Percentiles rank a stretch among this genome's conserved stretches.
phyloP scores from a whole-genome alignment of 2,797 vertebrate species.

The Crocodylus rhombifer region DNA sequence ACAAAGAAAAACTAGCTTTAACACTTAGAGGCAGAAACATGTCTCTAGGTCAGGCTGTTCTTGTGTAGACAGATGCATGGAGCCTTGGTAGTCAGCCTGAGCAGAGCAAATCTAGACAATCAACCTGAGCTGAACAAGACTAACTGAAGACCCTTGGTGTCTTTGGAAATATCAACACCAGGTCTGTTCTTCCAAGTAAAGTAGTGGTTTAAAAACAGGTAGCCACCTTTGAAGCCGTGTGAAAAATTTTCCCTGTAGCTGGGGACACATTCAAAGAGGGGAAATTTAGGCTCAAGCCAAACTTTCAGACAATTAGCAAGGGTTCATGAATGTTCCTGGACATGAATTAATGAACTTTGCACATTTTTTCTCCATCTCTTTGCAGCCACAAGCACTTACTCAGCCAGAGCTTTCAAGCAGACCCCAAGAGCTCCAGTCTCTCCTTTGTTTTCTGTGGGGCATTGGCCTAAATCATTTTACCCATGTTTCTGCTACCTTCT shows the following conservation, averaged over 20 bases:
- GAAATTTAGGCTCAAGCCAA: slow-evolving; percentile 4
- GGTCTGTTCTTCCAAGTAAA: slow-evolving; percentile 12
- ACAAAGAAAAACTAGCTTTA: slow-evolving; percentile 30
- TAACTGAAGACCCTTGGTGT: slow-evolving; percentile 1
- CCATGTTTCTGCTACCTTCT: neutral
- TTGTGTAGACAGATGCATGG: slow-evolving; percentile 30
- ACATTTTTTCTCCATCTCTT: neutral
- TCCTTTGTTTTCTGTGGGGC: neutral
- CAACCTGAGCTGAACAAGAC: neutral
- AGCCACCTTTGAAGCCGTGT: neutral
- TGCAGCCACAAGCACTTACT: neutral
- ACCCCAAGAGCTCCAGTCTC: neutral
- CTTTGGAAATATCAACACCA: neutral
- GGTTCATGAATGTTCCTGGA: neutral
- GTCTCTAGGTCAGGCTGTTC: slow-evolving; percentile 20
- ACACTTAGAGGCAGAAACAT: neutral
- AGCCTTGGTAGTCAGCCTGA: slow-evolving; percentile 31
- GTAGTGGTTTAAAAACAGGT: slow-evolving; percentile 5
- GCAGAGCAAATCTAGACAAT: slow-evolving; percentile 26
- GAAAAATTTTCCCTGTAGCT: slow-evolving; percentile 15
- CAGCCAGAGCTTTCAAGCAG: neutral
- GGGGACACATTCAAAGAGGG: neutral
- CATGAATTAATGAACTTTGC: neutral
- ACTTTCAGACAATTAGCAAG: neutral
- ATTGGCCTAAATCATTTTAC: neutral